Evolutionary conservation across 2,113 vertebrate species (phyloP).

Genomic region (Crypturellus undulatus): DNA sequence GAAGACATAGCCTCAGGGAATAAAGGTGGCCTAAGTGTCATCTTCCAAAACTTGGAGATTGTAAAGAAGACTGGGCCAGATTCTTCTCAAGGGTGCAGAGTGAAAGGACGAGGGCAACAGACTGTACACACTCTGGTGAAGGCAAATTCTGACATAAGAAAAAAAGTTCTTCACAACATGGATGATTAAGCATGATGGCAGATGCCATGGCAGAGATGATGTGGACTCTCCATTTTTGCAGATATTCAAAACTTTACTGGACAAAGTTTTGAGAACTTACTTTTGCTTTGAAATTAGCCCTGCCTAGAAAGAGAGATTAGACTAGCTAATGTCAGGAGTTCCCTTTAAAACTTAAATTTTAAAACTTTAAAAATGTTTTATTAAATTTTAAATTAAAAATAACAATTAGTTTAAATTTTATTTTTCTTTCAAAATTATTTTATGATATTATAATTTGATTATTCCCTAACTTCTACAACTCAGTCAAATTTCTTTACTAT

Average conservation of each 20-base stretch:
- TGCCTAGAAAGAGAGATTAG: not conserved
- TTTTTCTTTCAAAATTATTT: not conserved
- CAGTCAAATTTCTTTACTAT: not conserved
- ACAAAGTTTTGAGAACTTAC: not conserved
- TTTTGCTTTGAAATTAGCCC: not conserved
- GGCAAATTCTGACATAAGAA: not conserved
- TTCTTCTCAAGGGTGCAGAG: not conserved
- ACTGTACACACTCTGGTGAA: not conserved
- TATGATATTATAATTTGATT: not conserved
- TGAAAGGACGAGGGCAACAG: not conserved
- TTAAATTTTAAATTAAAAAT: no score
- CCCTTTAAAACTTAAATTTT: not conserved
- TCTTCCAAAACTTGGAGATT: not conserved
- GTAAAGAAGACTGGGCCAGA: not conserved
- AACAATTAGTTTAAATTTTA: no score
- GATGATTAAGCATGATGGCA: not conserved
- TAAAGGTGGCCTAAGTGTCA: not conserved
- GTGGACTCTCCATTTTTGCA: not conserved
- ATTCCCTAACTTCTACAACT: not conserved
- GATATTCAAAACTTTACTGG: not conserved
- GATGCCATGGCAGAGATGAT: not conserved
- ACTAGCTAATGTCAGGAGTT: not conserved
- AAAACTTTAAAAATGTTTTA: no score
- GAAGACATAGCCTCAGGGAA: not conserved
- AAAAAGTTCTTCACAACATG: not conserved